These are phyloP conservation scores for Trematocara caparti DNA, from an alignment of 2,797 vertebrate genomes.

Conservation along the genomic window DNA sequence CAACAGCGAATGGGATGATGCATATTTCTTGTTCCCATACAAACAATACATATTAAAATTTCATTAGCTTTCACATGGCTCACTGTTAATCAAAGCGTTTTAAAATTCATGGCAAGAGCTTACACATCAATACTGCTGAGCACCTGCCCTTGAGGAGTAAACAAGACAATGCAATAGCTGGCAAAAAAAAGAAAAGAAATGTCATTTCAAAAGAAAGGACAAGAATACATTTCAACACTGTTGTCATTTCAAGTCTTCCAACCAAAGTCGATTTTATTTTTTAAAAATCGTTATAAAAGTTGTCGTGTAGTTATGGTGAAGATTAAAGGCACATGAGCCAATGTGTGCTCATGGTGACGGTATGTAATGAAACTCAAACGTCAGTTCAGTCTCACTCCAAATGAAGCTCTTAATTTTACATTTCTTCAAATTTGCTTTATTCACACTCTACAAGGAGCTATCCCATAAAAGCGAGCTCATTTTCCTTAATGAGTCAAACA, in stretches of 20 bases:
- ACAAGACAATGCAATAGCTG: slow-evolving; percentile 20
- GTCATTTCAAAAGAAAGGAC: not conserved
- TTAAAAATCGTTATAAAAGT: not conserved
- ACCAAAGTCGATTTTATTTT: not conserved
- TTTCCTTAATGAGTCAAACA: slow-evolving; percentile 50
- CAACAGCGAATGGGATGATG: slow-evolving; percentile 12
- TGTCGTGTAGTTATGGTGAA: not conserved
- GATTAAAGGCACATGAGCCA: not conserved
- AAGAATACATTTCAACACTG: not conserved
- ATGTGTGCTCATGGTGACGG: not conserved
- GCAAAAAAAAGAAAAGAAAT: not conserved
- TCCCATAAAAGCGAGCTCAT: slow-evolving; percentile 34
- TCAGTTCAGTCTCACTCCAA: not conserved
- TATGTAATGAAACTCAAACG: not conserved
- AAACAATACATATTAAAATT: slow-evolving; percentile 15
- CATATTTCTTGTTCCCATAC: not conserved
- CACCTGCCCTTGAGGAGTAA: slow-evolving; percentile 38
- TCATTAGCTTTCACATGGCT: slow-evolving; percentile 38
- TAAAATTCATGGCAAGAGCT: slow-evolving; percentile 45
- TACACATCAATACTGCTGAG: slow-evolving; percentile 49
- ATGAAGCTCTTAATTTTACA: slow-evolving; percentile 11
- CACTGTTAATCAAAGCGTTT: slow-evolving; percentile 46
- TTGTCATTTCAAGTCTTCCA: not conserved
- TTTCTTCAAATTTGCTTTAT: slow-evolving; percentile 16
- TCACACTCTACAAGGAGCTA: slow-evolving; percentile 9